Base-by-base conservation (phyloP, 2,888 invertebrate genomes). In the Diarsia brunnea region DNA sequence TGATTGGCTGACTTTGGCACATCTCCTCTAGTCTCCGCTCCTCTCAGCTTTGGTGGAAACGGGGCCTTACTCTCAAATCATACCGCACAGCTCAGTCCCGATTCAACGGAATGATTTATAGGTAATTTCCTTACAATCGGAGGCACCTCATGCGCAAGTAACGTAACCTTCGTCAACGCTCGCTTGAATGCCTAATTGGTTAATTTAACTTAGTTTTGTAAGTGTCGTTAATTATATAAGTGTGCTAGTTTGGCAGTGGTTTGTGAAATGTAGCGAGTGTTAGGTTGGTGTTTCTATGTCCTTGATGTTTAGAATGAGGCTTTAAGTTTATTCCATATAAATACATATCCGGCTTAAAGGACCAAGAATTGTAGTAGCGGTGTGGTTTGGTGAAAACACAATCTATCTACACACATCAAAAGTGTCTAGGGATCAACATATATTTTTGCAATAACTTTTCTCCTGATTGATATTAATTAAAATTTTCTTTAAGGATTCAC, bases 111-210 rank as follows among this genome's bases (percentile, higher is more conserved):
- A 83, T 89, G 89, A 90, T 87, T 88, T 90, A 88, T 90, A 85
- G 81, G 82, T 87, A 87, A 89, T 90, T 88, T 89, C 90, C 90
- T 84, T 68, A 84, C 77, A 87, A 89, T 87, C 84, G 81, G 75
- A 51, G 70, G 11, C 61, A 31, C 67, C 82, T 81, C 85, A 82
- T 81, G 84, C 87, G 83, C 69, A 75, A 75, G 51, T 80, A 84
- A 82, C 66, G 69, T 70, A 77, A 87, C 89, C 89, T 82, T 82
- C 84, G 84, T 89, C 89, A 87, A 31, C 31, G 27, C 69, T 75
- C 85, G 86, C 85, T 71, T 88, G 84, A 88, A 88, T 88, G 84
- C 78, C 81, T 87, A 88, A 88, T 88, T 79, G 85, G 82, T 78
- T 87, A 78, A 87, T 88, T 88, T 87, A 88, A 88, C 80, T 88